Conservation (phyloP, 2,797 vertebrate genomes). For the Pangasius krempfi region DNA sequence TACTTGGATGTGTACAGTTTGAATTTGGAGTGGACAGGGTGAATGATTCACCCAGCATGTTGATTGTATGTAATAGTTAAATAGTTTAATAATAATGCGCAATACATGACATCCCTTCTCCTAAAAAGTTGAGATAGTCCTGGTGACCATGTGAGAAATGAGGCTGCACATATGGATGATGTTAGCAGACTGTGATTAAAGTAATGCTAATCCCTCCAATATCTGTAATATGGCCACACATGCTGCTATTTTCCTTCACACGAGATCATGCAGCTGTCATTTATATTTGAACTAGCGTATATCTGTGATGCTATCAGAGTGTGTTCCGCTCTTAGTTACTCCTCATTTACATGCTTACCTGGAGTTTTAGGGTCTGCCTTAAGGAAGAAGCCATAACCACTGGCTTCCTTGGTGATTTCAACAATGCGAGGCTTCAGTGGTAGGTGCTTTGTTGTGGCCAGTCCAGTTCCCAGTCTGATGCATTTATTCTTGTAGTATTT, state of each 20-base stretch:
- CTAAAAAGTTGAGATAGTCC: background rate
- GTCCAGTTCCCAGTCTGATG: conserved; percentile 68
- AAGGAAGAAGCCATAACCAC: conserved; percentile 89
- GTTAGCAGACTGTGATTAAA: background rate
- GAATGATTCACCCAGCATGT: background rate
- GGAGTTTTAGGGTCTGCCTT: conserved; percentile 57
- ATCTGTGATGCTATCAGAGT: background rate
- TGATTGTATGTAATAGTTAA: background rate
- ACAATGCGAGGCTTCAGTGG: conserved; percentile 79
- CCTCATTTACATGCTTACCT: conserved; percentile 58
- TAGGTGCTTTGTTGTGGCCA: conserved; percentile 77
- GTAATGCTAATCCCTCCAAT: background rate
- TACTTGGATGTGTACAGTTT: background rate
- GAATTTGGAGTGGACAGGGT: background rate
- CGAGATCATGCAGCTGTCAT: background rate
- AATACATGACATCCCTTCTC: background rate
- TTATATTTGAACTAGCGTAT: background rate
- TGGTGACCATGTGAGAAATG: background rate
- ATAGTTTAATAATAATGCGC: background rate
- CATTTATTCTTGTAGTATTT: conserved; percentile 71
- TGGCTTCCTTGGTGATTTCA: conserved; percentile 76
- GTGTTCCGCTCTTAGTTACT: background rate
- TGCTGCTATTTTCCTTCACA: background rate
- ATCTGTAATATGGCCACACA: background rate
- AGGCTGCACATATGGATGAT: background rate